Evolutionary conservation across 1,140 invertebrate species (phyloP).

Genomic region (roundworm (Caenorhabditis elegans)): DNA sequence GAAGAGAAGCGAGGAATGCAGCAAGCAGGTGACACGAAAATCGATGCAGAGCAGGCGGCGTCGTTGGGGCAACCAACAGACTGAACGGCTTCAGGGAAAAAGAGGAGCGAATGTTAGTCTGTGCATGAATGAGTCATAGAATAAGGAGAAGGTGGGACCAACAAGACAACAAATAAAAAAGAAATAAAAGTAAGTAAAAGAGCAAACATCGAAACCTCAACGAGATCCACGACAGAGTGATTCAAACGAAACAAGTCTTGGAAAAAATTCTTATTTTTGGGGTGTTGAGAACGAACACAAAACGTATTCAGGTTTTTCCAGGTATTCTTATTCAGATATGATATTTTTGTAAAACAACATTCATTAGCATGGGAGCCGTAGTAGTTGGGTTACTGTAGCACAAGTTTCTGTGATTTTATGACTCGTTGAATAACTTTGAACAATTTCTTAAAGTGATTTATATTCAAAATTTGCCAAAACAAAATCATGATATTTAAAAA

Average conservation of each 20-base stretch:
- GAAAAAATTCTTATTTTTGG: too few relatives aligned
- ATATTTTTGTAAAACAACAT: too few relatives aligned
- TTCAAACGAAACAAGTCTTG: not conserved
- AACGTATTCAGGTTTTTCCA: too few relatives aligned
- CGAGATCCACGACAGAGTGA: not conserved
- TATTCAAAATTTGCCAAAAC: too few relatives aligned
- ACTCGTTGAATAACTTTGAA: too few relatives aligned
- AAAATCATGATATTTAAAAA: too few relatives aligned
- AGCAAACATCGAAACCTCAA: not conserved
- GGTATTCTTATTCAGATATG: too few relatives aligned
- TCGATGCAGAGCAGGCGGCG: slow-evolving; percentile 19
- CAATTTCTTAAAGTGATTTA: too few relatives aligned
- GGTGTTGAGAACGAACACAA: too few relatives aligned
- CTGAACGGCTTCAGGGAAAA: slow-evolving; percentile 1
- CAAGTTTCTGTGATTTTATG: too few relatives aligned
- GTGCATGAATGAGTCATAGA: slow-evolving; percentile 9
- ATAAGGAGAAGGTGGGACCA: not conserved
- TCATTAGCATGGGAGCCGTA: too few relatives aligned
- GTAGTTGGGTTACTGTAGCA: too few relatives aligned
- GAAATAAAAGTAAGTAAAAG: not conserved
- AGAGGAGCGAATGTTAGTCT: not conserved
- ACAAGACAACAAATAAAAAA: slow-evolving; percentile 1
- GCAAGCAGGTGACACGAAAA: slow-evolving; percentile 19
- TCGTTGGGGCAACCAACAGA: not conserved
- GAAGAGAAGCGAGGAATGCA: not conserved